Percentiles rank a stretch among this genome's conserved stretches.
Evolutionary conservation across 2,113 vertebrate genomes (phyloP).

Genomic region (Leptobrachium ailaonicum): DNA sequence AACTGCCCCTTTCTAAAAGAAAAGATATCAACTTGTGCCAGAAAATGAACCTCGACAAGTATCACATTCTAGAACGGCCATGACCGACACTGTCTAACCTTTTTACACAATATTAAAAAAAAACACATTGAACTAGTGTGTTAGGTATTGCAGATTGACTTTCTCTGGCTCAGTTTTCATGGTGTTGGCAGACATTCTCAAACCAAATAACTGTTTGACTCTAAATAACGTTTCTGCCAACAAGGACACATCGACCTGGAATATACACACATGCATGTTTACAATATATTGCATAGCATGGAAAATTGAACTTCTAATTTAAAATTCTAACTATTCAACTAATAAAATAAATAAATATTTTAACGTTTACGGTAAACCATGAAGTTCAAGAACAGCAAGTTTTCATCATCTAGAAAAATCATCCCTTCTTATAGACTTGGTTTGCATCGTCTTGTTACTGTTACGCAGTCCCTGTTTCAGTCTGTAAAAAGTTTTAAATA

Average conservation of each 20-base stretch:
- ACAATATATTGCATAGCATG: constrained; percentile 30
- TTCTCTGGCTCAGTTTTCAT: not conserved
- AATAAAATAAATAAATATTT: not conserved
- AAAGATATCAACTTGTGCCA: too few relatives aligned
- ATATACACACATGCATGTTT: not conserved
- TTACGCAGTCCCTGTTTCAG: not conserved
- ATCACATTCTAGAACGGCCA: too few relatives aligned
- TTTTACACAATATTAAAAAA: too few relatives aligned
- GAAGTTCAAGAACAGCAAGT: not conserved
- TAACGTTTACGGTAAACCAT: not conserved
- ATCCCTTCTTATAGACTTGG: not conserved
- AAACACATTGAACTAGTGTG: too few relatives aligned
- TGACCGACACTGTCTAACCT: too few relatives aligned
- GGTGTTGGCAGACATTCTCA: not conserved
- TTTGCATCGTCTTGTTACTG: not conserved
- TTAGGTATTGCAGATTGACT: not conserved
- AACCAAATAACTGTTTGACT: not conserved
- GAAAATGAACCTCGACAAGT: too few relatives aligned
- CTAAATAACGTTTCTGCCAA: not conserved
- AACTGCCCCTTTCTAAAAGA: too few relatives aligned
- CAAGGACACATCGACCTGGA: not conserved
- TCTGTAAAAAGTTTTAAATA: not conserved
- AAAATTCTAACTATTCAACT: not conserved
- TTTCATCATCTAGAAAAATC: not conserved
- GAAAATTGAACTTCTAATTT: constrained; percentile 2